Evolutionary conservation across 2,113 vertebrate species (phyloP).

Genomic region (Tragelaphus imberbis): DNA sequence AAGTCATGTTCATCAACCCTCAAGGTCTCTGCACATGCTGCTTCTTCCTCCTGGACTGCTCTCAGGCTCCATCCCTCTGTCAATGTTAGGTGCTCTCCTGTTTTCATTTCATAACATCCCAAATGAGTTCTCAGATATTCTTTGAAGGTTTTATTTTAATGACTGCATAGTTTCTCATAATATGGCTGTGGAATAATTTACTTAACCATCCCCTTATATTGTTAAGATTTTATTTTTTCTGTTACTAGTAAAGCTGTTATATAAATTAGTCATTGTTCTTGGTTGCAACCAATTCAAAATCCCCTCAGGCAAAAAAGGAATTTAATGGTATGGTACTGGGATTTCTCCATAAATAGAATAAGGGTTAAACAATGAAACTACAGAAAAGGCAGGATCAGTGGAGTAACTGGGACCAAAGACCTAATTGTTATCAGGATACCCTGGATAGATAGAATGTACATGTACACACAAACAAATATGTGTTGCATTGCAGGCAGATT

Average conservation of each 20-base stretch:
- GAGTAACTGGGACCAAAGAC: not conserved
- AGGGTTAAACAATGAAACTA: not conserved
- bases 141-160: not conserved
- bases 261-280: not conserved
- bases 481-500: not conserved
- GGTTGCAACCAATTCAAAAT: not conserved
- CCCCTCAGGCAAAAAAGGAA: not conserved
- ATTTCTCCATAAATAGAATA: not conserved
- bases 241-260: not conserved
- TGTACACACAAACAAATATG: not conserved
- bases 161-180: not conserved
- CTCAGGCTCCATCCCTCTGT: not conserved
- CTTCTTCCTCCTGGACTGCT: not conserved
- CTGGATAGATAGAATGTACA: not conserved
- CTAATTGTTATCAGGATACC: not conserved
- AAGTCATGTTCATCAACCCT: not conserved
- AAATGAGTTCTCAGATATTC: not conserved
- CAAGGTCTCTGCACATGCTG: not conserved
- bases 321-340: not conserved
- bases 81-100: not conserved
- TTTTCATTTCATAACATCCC: not conserved
- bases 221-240: not conserved
- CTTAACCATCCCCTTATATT: not conserved
- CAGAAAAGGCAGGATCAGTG: not conserved
- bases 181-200: not conserved